These are phyloP conservation scores for Coryphaenoides rupestris DNA, from an alignment of 2,113 vertebrate species.

Conservation along the genomic window DNA sequence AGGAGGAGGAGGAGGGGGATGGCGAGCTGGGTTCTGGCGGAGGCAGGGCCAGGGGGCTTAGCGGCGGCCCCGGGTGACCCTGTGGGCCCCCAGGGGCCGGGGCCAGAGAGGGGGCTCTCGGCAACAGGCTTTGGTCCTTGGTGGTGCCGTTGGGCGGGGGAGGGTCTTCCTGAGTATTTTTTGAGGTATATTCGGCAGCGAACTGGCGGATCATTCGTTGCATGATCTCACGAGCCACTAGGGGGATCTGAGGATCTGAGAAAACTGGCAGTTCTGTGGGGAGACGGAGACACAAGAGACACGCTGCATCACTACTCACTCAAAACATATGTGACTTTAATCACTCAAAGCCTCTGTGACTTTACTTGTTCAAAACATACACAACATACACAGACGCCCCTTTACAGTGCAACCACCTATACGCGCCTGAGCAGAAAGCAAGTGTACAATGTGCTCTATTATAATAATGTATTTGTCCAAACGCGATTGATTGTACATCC, in stretches of 20 bases:
- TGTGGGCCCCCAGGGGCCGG: constrained; percentile 36
- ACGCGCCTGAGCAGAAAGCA: too few relatives aligned
- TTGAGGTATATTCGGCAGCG: constrained; percentile 99
- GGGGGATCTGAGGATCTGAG: constrained; percentile 94
- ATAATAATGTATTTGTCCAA: too few relatives aligned
- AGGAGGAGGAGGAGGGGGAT: constrained; percentile 66
- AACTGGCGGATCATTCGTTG: constrained; percentile 99
- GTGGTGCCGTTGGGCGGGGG: constrained; percentile 92
- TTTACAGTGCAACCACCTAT: neutral
- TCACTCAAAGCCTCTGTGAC: neutral
- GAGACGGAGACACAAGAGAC: constrained; percentile 3
- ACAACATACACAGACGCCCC: neutral
- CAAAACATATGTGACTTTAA: neutral
- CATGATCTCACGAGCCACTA: constrained; percentile 99
- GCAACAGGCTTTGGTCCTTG: constrained; percentile 99
- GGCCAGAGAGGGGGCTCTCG: constrained; percentile 86
- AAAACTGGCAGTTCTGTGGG: constrained; percentile 89
- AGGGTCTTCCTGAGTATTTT: constrained; percentile 99
- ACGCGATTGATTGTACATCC: too few relatives aligned
- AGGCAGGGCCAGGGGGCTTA: constrained; percentile 12
- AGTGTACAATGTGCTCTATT: too few relatives aligned
- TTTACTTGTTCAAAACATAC: neutral
- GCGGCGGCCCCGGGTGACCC: constrained; percentile 17
- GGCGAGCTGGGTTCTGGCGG: constrained; percentile 37
- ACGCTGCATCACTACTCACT: neutral